Evolutionary conservation across 2,888 invertebrate species (phyloP).

Genomic region (Drosophila affinis): DNA sequence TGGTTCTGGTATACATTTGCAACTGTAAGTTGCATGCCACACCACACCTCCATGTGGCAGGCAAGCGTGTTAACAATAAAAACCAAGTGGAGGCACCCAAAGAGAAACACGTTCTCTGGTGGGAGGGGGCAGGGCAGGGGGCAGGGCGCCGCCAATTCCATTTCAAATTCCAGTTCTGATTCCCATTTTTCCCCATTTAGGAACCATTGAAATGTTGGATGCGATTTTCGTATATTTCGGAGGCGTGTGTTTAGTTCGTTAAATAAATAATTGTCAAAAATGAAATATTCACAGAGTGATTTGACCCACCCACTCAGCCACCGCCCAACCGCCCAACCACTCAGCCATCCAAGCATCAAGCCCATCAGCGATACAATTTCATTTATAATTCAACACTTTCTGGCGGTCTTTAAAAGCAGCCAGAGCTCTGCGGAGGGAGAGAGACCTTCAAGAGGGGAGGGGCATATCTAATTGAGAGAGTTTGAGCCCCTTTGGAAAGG

Average conservation of each 20-base stretch:
- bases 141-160: slow-evolving; percentile 13
- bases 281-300: slow-evolving; percentile 53
- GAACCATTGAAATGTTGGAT: not conserved
- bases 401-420: slow-evolving; percentile 43
- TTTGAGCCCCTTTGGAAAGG: not conserved
- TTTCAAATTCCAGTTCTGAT: slow-evolving; percentile 10
- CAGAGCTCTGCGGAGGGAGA: too few species aligned
- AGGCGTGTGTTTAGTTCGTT: slow-evolving; percentile 36
- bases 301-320: slow-evolving; percentile 12
- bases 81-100: slow-evolving; percentile 4
- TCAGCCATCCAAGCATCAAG: slow-evolving; percentile 9
- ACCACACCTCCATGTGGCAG: not conserved
- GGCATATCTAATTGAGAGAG: not conserved
- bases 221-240: not conserved
- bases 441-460: too few species aligned
- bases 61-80: slow-evolving; percentile 52
- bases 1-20: slow-evolving; percentile 22
- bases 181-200: slow-evolving; percentile 40
- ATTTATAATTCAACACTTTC: slow-evolving; percentile 66
- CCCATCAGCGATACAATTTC: slow-evolving; percentile 41
- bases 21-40: slow-evolving; percentile 42
- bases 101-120: not conserved
- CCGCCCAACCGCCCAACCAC: not conserved
- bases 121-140: not conserved
- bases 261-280: slow-evolving; percentile 56